Conservation (phyloP, 2,888 invertebrate genomes). For the Lithophane semibrunnea region DNA sequence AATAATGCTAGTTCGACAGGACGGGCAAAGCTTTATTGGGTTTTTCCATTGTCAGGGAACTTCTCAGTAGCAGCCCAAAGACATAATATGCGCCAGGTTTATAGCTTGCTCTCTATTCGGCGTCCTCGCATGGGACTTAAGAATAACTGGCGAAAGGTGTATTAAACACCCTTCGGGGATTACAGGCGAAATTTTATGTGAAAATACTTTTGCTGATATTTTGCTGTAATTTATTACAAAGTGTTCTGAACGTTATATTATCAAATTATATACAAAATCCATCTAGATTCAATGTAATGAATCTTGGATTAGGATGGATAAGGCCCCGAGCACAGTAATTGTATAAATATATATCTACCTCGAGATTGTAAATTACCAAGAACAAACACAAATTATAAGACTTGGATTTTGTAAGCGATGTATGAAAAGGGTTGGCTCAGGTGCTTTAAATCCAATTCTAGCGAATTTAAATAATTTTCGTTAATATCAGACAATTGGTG, state of each 20-base stretch:
- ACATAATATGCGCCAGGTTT: not conserved
- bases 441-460: constrained; percentile 13
- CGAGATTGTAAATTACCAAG: constrained; percentile 3
- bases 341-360: not conserved
- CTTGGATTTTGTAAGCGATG: constrained; percentile 4
- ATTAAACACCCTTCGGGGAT: no score
- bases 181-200: not conserved
- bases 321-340: constrained; percentile 3
- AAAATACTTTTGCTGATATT: not conserved
- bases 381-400: constrained; percentile 6
- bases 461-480: not conserved
- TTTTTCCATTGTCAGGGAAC: not conserved
- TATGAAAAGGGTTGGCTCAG: constrained; percentile 20
- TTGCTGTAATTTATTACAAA: not conserved
- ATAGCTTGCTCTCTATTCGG: no score
- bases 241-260: not conserved
- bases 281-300: constrained; percentile 18
- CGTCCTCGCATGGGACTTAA: not conserved
- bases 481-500: not conserved
- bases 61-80: not conserved
- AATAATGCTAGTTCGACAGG: no score
- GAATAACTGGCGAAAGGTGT: not conserved
- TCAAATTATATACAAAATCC: not conserved
- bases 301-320: not conserved
- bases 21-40: not conserved